Conservation (phyloP, 2,113 vertebrate species). For the Phyllostomus hastatus region DNA sequence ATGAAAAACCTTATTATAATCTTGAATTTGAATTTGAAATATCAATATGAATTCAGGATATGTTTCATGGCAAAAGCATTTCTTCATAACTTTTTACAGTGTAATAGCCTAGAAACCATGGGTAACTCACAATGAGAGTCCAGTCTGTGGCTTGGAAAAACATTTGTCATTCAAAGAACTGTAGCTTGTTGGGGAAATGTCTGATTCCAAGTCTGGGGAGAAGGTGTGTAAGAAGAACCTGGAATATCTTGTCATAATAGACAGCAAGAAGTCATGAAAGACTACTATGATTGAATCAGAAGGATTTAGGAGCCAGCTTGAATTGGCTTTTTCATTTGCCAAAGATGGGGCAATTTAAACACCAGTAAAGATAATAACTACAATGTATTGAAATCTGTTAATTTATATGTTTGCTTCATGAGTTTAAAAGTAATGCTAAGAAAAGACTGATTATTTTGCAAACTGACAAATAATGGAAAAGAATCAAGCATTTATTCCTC, state of each 20-base stretch:
- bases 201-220: neutral
- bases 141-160: neutral
- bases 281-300: neutral
- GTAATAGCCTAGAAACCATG: neutral
- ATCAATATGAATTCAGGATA: neutral
- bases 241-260: neutral
- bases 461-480: neutral
- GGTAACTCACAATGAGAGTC: neutral
- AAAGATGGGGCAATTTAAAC: neutral
- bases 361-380: neutral
- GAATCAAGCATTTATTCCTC: constrained; percentile 4
- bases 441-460: constrained; percentile 19
- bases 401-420: neutral
- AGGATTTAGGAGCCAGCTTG: neutral
- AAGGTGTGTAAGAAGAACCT: neutral
- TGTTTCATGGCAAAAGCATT: neutral
- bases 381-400: neutral
- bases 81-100: neutral
- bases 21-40: neutral
- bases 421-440: neutral
- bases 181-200: neutral
- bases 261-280: neutral
- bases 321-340: neutral
- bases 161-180: neutral
- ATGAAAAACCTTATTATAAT: neutral